These are phyloP conservation scores for Malaclemys terrapin DNA, from an alignment of 2,113 vertebrate species.

Conservation along the genomic window DNA sequence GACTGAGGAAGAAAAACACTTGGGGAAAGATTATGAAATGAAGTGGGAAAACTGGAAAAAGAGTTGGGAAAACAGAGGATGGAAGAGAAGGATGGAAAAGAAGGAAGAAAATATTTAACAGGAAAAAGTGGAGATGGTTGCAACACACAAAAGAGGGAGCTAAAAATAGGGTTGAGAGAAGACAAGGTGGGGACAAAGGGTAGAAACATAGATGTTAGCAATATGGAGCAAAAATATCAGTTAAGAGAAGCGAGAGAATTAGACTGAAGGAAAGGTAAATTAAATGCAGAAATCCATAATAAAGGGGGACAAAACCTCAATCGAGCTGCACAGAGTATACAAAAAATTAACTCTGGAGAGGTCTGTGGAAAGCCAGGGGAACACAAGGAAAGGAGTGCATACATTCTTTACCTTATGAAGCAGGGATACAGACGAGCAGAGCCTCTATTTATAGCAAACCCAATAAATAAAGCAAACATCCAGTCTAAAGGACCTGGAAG, in stretches of 20 bases:
- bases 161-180: neutral
- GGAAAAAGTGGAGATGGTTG: neutral
- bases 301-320: neutral
- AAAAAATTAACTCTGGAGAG: neutral
- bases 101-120: conserved; percentile 40
- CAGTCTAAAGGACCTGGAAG: neutral
- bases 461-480: conserved; percentile 43
- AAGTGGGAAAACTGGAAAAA: neutral
- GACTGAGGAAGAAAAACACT: conserved; percentile 52
- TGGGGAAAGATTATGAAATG: conserved; percentile 39
- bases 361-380: neutral
- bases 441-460: conserved; percentile 5
- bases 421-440: conserved; percentile 18
- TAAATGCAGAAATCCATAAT: neutral
- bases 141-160: neutral
- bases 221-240: neutral
- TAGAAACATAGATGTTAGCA: neutral
- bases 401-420: neutral
- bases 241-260: neutral
- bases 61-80: neutral
- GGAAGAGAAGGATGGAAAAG: neutral
- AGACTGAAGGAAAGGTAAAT: neutral
- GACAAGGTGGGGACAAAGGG: conserved; percentile 3
- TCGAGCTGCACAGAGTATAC: neutral
- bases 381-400: fast-evolving